Evolutionary conservation across 2,797 vertebrate genomes (phyloP).

Genomic region (Enoplosus armatus): DNA sequence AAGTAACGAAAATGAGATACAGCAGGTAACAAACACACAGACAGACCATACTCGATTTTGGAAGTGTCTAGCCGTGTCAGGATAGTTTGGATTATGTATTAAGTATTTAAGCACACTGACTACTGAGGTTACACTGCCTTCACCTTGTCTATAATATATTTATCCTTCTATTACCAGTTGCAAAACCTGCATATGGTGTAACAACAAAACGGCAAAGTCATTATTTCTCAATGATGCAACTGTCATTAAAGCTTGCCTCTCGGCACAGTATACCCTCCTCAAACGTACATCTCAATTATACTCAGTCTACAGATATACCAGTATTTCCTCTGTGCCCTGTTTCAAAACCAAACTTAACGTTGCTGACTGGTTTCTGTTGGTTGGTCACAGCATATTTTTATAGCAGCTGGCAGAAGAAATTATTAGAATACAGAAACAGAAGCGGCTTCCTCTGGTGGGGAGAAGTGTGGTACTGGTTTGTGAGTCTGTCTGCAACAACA

Average conservation of each 20-base stretch:
- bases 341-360: slow-evolving; percentile 1
- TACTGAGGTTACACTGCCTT: not conserved
- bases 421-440: slow-evolving; percentile 43
- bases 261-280: not conserved
- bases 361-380: not conserved
- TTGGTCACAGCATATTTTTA: slow-evolving; percentile 23
- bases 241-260: not conserved
- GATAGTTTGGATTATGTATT: not conserved
- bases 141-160: not conserved
- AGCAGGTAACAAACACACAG: not conserved
- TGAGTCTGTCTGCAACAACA: not conserved
- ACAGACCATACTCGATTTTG: not conserved
- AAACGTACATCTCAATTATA: not conserved
- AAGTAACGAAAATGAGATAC: not conserved
- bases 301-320: not conserved
- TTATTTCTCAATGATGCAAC: slow-evolving; percentile 9
- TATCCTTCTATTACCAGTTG: not conserved
- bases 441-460: slow-evolving; percentile 40
- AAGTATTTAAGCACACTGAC: not conserved
- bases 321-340: not conserved
- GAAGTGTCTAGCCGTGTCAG: not conserved
- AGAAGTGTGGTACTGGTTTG: slow-evolving; percentile 15
- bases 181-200: not conserved
- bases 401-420: slow-evolving; percentile 24
- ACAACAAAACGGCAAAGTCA: not conserved